A percentile compares a stretch with the other conserved stretches of the same genome.
phyloP scores from a whole-genome alignment of 2,888 invertebrate species.

The Andrena bucephala region DNA sequence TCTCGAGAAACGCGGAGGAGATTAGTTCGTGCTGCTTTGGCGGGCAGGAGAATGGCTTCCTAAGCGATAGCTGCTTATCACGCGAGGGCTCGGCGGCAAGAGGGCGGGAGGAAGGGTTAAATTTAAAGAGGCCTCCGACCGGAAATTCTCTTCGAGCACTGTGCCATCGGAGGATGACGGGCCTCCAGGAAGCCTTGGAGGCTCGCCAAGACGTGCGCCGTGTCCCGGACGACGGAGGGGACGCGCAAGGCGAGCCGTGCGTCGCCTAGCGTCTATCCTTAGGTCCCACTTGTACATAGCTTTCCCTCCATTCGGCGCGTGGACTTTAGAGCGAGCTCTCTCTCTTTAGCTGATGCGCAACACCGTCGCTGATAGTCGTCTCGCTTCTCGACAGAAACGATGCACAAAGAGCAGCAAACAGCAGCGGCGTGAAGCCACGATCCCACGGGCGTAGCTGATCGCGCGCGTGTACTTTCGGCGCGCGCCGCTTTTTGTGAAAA shows the following conservation, averaged over 20 bases:
- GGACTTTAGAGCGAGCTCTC: slow-evolving; percentile 16
- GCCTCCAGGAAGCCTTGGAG: slow-evolving; percentile 35
- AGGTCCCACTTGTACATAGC: slow-evolving; percentile 64
- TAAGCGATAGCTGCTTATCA: slow-evolving; percentile 40
- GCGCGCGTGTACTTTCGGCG: background rate
- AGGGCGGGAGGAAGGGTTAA: slow-evolving; percentile 67
- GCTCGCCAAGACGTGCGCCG: slow-evolving; percentile 33
- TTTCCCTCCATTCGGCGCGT: slow-evolving; percentile 36
- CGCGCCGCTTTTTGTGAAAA: background rate
- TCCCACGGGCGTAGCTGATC: background rate
- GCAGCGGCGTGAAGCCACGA: background rate
- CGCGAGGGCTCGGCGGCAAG: slow-evolving; percentile 46
- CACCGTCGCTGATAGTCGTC: slow-evolving; percentile 5
- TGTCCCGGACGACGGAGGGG: slow-evolving; percentile 24
- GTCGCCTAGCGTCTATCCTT: slow-evolving; percentile 35
- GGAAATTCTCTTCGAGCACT: slow-evolving; percentile 46
- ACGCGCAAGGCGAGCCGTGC: background rate
- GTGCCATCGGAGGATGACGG: slow-evolving; percentile 67
- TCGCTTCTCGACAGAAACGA: background rate
- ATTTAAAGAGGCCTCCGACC: slow-evolving; percentile 59
- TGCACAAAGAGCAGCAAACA: background rate
- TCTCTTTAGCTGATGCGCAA: slow-evolving; percentile 16
- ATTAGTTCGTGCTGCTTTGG: too few species aligned
- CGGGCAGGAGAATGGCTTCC: slow-evolving; percentile 11
- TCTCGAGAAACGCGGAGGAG: too few species aligned